Percentiles rank a stretch among this genome's conserved stretches.
Evolutionary conservation across 2,888 invertebrate species (phyloP).

Genomic region (Scaptomyza cyrtandrae): DNA sequence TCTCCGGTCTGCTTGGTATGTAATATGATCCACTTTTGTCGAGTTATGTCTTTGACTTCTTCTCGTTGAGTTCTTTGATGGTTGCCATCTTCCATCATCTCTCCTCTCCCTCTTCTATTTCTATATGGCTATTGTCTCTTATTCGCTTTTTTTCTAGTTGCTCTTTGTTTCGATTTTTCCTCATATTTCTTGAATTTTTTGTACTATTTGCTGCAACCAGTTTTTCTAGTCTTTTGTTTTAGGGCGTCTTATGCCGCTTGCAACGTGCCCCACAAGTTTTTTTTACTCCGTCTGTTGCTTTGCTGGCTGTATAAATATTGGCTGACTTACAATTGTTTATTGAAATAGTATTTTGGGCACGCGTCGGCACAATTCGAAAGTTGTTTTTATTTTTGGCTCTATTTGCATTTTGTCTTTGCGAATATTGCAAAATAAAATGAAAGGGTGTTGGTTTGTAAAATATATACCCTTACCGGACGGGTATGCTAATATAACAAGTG

Average conservation of each 20-base stretch:
- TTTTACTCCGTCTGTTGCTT: slow-evolving; percentile 24
- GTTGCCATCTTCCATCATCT: background rate
- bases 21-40: slow-evolving; percentile 49
- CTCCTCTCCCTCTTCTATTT: background rate
- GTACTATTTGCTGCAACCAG: slow-evolving; percentile 56
- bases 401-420: slow-evolving; percentile 1
- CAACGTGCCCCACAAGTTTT: slow-evolving; percentile 52
- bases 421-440: background rate
- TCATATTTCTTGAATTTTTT: slow-evolving; percentile 23
- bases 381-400: slow-evolving; percentile 7
- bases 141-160: slow-evolving; percentile 13
- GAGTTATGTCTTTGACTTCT: slow-evolving; percentile 44
- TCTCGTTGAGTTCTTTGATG: slow-evolving; percentile 22
- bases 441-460: background rate
- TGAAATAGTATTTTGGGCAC: slow-evolving; percentile 36
- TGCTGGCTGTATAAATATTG: slow-evolving; percentile 41
- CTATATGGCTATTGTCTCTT: background rate
- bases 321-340: slow-evolving; percentile 33
- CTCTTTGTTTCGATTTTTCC: slow-evolving; percentile 29
- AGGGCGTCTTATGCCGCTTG: slow-evolving; percentile 43
- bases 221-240: slow-evolving; percentile 72
- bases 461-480: too few relatives aligned
- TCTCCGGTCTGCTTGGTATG: background rate
- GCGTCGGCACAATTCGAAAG: slow-evolving; percentile 34
- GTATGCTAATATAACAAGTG: too few relatives aligned